Base-by-base conservation (phyloP, 2,888 invertebrate species). In the Diarsia mendica region DNA sequence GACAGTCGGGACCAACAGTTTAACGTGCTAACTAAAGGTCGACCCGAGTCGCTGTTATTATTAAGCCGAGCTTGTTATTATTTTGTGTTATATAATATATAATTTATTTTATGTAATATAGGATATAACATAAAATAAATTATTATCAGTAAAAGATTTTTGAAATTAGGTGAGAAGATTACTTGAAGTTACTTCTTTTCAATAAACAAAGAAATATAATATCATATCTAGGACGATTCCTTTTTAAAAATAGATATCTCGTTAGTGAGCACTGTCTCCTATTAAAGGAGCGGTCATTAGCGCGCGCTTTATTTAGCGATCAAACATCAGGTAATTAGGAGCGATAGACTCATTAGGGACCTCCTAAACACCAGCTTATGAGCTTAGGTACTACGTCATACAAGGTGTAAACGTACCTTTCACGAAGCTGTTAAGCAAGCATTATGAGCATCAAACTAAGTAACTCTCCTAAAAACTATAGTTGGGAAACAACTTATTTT, bases 241-340 rank as follows among this genome's bases (percentile, higher is more conserved):
- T 23, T 55, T 72, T 67, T n/a, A 71, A 77, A 84, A 82, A 72
- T 66, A 71, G 39, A 70, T 66, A 70, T 49, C 74, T 75, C 65
- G 67, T 83, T 85, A 84, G 79, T 51, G 60, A 28, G 53, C 74
- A 67, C 63, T 80, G 49, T 77, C 67, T 73, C 61, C 39, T 71
- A n/a, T n/a, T n/a, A n/a, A n/a, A 55, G 64, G 39, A 58, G 23
- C n/a, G 58, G 67, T 73, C 73, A 74, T 85, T 85, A 85, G 74
- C 23, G 60, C 71, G 53, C 46, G 64, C 71, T 75, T 84, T 80
- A 78, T 77, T 79, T 77, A 82, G 75, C 74, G 51, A 84, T 85
- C 75, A 82, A 83, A 84, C 69, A 67, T 39, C 65, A 65, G 74
- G 74, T 84, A 77, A 79, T 82, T 82, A 75, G 67, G 66, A 67